Base-by-base conservation (phyloP, 2,797 vertebrate species). In the Orientallactaga sibirica region DNA sequence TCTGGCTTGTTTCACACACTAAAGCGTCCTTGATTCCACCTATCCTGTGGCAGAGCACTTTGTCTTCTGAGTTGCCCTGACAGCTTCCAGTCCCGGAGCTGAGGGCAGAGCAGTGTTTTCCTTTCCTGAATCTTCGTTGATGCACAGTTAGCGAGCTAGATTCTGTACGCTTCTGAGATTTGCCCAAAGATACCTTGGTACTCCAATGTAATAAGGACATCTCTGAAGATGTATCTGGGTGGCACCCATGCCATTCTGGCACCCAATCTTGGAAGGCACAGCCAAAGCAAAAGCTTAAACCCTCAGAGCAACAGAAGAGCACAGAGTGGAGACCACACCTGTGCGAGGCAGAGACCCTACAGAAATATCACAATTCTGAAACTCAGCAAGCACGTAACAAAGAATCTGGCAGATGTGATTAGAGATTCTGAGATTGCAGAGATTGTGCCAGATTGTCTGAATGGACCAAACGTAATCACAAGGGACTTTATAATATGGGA, bases 111-210 rank as follows among this genome's bases (percentile, higher is more conserved):
- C 12, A 52, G 18, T 10, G 7, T 19, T 14, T 11, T 33, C 64
- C 25, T 25, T 41, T 4, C 12, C 29, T 2, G 5, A 1, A 4
- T n/a, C 0, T 55, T 62, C 18, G 5, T n/a, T 41, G 2, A 16
- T n/a, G 14, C n/a, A 15, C 52, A 71, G 9, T 22, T 70, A 33
- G 52, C 88, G 41, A 68, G 20, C 62, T 80, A 12, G 62, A 64
- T 20, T 33, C 61, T 9, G 29, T 12, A 18, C 37, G 48, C 24
- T 68, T 43, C 33, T 71, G 18, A 91, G 25, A 84, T 64, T 76
- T 80, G 64, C 43, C 62, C 18, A 12, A 41, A 83, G 48, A 41
- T 81, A 90, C 75, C 62, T 68, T 24, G 25, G 48, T 43, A 79
- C 2, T 29, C 77, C 5, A 76, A 33, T 84, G 70, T 64, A 71